Base-by-base conservation (phyloP, 2,113 vertebrate genomes). In the Perca fluviatilis region DNA sequence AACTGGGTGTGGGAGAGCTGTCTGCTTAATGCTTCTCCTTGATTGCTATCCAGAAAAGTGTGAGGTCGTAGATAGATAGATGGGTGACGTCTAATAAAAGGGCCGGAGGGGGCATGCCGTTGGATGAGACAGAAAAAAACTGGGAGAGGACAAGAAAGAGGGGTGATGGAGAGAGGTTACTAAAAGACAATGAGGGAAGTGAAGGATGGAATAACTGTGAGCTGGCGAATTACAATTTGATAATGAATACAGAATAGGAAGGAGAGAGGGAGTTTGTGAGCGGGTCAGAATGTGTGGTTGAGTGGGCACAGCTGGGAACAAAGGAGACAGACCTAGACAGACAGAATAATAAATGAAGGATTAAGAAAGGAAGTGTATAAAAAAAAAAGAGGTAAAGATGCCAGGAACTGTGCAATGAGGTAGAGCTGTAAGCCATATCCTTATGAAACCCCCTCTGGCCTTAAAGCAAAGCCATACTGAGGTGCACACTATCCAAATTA, bases 401-500 rank as follows among this genome's bases (percentile, higher is more conserved):
- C 68, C 65, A 78, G 53, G 49, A 80, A 84, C 25, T 73, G 25
- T 57, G 54, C 19, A 68, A 6, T 46, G 30, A 71, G 54, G 79
- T 9, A 15, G 23, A 62, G 16, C 57, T 71, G 30, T 18, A 77
- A 84, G 58, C 58, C 62, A 67, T 87, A 67, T 67, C 43, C 69
- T 82, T 43, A 50, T 80, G 64, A 84, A 80, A 49, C 49, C 76
- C 79, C 74, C 51, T 30, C 47, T 65, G 77, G 77, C 80, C 58
- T 69, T 84, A 76, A 89, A 86, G 67, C 56, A 82, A 84, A 80
- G 74, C 51, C 60, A 19, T 61, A 74, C 51, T 49, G 82, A 81
- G 82, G 77, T 33, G 50, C 77, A 67, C 43, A 25, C 54, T 64
- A 54, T 65, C 57, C 77, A 85, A 82, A 84, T 88, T 81, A 91